Conservation (phyloP, 2,113 vertebrate species). For the Myxocyprinus asiaticus region DNA sequence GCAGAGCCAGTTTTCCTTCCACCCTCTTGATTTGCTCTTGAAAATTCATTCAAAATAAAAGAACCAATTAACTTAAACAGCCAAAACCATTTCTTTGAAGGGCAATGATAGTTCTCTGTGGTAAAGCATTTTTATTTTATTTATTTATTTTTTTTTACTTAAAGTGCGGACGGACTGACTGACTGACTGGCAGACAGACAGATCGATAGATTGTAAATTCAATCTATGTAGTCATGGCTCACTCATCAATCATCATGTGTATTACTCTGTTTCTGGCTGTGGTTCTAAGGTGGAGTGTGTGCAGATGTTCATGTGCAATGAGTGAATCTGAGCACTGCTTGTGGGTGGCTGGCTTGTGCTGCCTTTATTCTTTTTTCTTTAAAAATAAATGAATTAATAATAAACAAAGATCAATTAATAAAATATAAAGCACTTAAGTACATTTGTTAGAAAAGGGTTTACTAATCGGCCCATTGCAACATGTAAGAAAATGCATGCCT, state of each 20-base stretch:
- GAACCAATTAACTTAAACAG: conserved; percentile 13
- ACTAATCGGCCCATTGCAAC: conserved; percentile 50
- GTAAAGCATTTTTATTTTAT: not conserved
- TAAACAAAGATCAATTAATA: not conserved
- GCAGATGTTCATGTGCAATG: conserved; percentile 56
- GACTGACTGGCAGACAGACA: not conserved
- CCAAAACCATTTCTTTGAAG: not conserved
- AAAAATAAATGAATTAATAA: conserved; percentile 19
- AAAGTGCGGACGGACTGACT: not conserved
- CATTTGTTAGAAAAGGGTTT: conserved; percentile 59
- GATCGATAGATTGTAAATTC: not conserved
- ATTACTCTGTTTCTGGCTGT: conserved; percentile 48
- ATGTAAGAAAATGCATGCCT: conserved; percentile 19
- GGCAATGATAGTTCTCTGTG: not conserved
- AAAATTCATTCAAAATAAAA: conserved; percentile 34
- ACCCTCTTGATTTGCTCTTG: not conserved
- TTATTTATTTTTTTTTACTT: not conserved
- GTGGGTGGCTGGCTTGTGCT: conserved; percentile 64
- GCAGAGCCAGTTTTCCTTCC: conserved; percentile 26
- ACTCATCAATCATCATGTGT: conserved; percentile 36
- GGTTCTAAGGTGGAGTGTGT: conserved; percentile 43
- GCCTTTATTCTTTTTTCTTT: conserved; percentile 59
- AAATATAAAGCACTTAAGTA: conserved; percentile 46
- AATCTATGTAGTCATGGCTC: not conserved
- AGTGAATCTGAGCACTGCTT: conserved; percentile 57